Conservation (phyloP, 2,113 vertebrate species). For the Eurypyga helias region DNA sequence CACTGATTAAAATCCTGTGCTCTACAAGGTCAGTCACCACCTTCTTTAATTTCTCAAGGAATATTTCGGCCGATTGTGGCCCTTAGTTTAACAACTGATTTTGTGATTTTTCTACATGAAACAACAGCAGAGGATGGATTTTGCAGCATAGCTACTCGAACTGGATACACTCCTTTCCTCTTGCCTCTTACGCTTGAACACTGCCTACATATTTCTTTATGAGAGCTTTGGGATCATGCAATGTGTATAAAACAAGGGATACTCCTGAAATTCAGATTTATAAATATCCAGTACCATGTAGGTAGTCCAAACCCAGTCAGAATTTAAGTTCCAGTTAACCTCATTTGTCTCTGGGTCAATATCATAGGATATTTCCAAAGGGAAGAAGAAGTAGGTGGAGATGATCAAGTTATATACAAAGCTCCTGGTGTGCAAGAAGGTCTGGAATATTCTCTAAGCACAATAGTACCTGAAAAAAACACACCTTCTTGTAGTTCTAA, state of each 20-base stretch:
- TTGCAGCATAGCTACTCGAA: background rate
- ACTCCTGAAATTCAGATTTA: background rate
- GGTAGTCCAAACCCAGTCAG: background rate
- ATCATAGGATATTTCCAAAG: background rate
- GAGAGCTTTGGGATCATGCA: background rate
- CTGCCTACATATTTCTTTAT: background rate
- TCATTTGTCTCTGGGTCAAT: background rate
- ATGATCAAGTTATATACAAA: background rate
- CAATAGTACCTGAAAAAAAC: background rate
- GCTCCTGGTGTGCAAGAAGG: background rate
- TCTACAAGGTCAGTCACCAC: background rate
- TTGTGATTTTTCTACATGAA: background rate
- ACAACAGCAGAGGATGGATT: background rate
- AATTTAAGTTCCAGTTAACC: background rate
- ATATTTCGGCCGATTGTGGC: background rate
- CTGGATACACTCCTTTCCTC: background rate
- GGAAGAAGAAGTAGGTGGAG: background rate
- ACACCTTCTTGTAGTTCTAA: background rate
- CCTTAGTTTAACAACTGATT: background rate
- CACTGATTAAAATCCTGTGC: background rate
- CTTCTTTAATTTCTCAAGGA: background rate
- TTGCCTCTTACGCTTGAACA: background rate
- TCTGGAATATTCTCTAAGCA: background rate
- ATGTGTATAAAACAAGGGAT: background rate
- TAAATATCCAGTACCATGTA: background rate